Percentiles rank a stretch among this genome's conserved stretches.
Conservation (phyloP, 1,140 invertebrate genomes). For the Protaetia brevitarsis region DNA sequence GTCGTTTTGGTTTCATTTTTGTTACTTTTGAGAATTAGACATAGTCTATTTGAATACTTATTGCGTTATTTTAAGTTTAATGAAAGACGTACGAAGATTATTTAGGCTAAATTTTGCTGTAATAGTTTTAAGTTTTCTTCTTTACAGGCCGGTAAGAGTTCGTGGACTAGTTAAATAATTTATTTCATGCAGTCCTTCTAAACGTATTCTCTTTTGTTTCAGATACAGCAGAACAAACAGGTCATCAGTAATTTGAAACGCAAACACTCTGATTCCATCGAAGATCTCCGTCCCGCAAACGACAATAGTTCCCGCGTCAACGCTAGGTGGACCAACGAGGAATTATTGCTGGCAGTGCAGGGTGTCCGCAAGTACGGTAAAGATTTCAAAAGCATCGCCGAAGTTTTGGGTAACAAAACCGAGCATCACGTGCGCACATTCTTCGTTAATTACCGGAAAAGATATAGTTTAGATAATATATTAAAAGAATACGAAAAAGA, state of each 20-base stretch:
- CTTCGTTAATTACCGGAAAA: slow-evolving; percentile 83
- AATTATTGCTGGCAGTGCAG: slow-evolving; percentile 85
- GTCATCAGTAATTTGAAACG: slow-evolving; percentile 80
- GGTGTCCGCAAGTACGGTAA: slow-evolving; percentile 93
- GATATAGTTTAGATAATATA: slow-evolving; percentile 87
- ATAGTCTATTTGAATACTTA: too few relatives aligned
- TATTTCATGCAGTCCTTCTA: neutral
- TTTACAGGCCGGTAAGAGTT: slow-evolving; percentile 6
- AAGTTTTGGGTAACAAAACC: slow-evolving; percentile 92
- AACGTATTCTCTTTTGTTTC: slow-evolving; percentile 40
- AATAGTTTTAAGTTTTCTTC: slow-evolving; percentile 1
- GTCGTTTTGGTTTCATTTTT: slow-evolving; percentile 3
- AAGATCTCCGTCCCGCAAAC: slow-evolving; percentile 62
- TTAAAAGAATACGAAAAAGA: slow-evolving; percentile 84
- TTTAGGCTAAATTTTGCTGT: neutral
- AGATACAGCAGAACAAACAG: slow-evolving; percentile 96
- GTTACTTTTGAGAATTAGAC: neutral
- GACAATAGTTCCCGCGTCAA: slow-evolving; percentile 40
- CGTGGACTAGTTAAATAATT: neutral
- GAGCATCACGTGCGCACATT: slow-evolving; percentile 89
- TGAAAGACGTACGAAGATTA: neutral
- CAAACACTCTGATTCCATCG: slow-evolving; percentile 69
- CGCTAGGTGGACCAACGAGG: slow-evolving; percentile 86
- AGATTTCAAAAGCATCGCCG: slow-evolving; percentile 93
- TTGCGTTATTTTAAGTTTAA: neutral